Evolutionary conservation across 1,140 invertebrate genomes (phyloP), one percentile per base, ranked within the genome.

Genomic region (Steinernema khuongi): DNA sequence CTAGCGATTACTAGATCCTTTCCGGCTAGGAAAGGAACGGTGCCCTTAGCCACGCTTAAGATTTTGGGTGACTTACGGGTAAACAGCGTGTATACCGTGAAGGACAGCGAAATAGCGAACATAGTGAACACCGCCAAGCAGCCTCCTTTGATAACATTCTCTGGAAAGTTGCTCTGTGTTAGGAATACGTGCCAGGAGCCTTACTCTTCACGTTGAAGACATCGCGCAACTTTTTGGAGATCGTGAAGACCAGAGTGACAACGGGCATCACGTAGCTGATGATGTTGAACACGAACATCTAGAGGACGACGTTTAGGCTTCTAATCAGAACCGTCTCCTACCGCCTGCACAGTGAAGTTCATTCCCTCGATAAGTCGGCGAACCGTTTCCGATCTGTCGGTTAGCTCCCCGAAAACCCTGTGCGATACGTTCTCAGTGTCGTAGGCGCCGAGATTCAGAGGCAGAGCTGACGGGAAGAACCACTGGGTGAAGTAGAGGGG

Each of bases 221-320:
- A 4, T 14, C 22, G 22, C 4, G 19, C 4, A 60, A 7, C 26
- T 60, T 11, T 22, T 22, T 2, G 50, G 26, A 60, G 26, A 60
- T 60, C 11, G 11, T 60, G 50, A 14, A 60, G 22, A 60, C 7
- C 4, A 60, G 50, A 22, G 11, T 11, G 14, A 14, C 14, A 11
- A 60, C 50, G 11, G 50, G 50, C 4, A 60, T n/a, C 50, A 22
- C 50, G 50, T 60, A 60, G 50, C 50, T 60, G 50, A 60, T 26
- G 7, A 60, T 22, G 19, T 60, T 60, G 50, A 60, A 7, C 50
- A 60, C 50, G 19, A 60, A 60, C 11, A 60, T 11, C 50, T 60
- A 60, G 26, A 60, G 4, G 4, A 22, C 22, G 14, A 4, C 11
- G 19, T 11, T 60, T 60, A 4, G 19, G 26, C 7, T 14, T 7